Percentiles rank a stretch among this genome's conserved stretches.
Evolutionary conservation across 2,797 vertebrate genomes (phyloP).

Genomic region (Champsocephalus gunnari): DNA sequence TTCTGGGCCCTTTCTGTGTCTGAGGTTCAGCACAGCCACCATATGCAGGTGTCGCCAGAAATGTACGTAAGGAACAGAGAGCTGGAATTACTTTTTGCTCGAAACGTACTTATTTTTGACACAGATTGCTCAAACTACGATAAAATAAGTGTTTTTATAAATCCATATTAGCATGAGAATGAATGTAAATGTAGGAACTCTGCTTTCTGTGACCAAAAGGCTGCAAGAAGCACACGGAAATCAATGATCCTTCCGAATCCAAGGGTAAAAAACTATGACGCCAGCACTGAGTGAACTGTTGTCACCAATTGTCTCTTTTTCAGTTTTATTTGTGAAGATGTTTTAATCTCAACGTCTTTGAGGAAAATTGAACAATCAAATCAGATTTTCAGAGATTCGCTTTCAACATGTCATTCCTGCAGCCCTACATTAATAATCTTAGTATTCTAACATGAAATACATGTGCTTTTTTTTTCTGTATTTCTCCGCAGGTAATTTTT

Average conservation of each 20-base stretch:
- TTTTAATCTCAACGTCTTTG: not conserved
- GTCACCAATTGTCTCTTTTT: constrained; percentile 6
- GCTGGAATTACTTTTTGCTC: constrained; percentile 48
- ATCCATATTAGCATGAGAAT: constrained; percentile 2
- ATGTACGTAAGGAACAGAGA: constrained; percentile 43
- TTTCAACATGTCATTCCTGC: not conserved
- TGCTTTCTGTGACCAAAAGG: not conserved
- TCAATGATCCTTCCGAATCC: constrained; percentile 7
- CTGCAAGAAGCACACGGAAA: constrained; percentile 8
- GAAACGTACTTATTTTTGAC: constrained; percentile 3
- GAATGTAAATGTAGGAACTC: not conserved
- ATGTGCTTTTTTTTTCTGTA: not conserved
- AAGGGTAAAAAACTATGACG: no score
- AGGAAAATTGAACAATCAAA: not conserved
- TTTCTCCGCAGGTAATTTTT: constrained; percentile 31
- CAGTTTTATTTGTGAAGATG: constrained; percentile 3
- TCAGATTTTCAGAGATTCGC: not conserved
- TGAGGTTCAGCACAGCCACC: constrained; percentile 52
- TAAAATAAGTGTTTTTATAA: not conserved
- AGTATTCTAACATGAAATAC: not conserved
- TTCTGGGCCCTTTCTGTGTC: constrained; percentile 53
- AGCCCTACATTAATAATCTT: not conserved
- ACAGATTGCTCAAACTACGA: constrained; percentile 11
- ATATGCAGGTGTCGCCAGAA: constrained; percentile 57
- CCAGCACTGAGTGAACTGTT: not conserved